Percentiles rank a stretch among this genome's conserved stretches.
Conservation (phyloP, 2,888 invertebrate species). For the Hecatera dysodea region DNA sequence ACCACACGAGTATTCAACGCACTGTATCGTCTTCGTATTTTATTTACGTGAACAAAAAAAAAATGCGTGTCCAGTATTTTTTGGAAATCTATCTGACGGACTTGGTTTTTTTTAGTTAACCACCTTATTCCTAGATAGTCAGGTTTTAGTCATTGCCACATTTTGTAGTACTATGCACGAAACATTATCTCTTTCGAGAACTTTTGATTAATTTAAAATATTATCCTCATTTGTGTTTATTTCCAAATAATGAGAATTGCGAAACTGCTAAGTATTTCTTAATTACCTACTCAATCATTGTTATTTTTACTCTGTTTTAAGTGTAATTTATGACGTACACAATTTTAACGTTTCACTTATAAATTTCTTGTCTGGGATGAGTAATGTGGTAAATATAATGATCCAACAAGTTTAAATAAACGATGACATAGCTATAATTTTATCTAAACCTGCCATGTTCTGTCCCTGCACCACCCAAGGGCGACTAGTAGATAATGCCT, state of each 20-base stretch:
- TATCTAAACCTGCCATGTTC: too few relatives aligned
- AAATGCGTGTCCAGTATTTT: too few relatives aligned
- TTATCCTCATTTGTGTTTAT: slow-evolving; percentile 45
- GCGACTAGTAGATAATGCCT: too few relatives aligned
- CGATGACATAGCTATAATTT: too few relatives aligned
- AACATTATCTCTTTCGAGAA: slow-evolving; percentile 19
- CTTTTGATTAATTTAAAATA: slow-evolving; percentile 51
- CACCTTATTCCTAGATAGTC: not conserved
- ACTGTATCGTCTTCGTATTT: too few relatives aligned
- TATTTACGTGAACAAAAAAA: too few relatives aligned
- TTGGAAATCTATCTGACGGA: too few relatives aligned
- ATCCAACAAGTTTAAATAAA: not conserved
- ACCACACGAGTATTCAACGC: too few relatives aligned
- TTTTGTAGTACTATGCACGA: not conserved
- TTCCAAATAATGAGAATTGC: slow-evolving; percentile 46
- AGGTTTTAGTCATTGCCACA: too few relatives aligned
- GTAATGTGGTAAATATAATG: not conserved
- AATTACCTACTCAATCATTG: slow-evolving; percentile 54
- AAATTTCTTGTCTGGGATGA: not conserved
- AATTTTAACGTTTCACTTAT: not conserved
- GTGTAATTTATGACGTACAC: slow-evolving; percentile 13
- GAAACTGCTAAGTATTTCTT: slow-evolving; percentile 53
- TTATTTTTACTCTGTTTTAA: slow-evolving; percentile 29
- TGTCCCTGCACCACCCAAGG: too few relatives aligned
- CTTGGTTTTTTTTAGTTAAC: too few relatives aligned